Conservation (phyloP, 2,888 invertebrate species). For the Theretra japonica region DNA sequence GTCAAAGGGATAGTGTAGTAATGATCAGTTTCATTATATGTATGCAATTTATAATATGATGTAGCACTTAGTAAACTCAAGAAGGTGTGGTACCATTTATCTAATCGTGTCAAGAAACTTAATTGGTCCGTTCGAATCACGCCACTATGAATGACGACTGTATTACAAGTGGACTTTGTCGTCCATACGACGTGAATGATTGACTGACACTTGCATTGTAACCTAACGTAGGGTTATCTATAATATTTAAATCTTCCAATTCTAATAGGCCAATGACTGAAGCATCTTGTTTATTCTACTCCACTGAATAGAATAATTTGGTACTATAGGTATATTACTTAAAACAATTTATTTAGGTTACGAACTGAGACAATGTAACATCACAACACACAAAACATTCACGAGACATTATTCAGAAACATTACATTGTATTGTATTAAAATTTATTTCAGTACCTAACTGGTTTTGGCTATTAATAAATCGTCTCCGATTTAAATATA, state of each 20-base stretch:
- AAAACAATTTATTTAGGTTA: too few relatives aligned
- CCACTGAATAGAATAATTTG: neutral
- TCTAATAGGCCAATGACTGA: constrained; percentile 40
- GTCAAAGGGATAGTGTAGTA: neutral
- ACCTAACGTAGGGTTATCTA: constrained; percentile 29
- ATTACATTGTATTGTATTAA: too few relatives aligned
- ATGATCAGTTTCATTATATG: neutral
- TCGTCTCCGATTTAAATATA: neutral
- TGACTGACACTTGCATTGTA: constrained; percentile 36
- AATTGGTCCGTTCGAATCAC: constrained; percentile 77
- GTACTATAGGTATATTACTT: too few relatives aligned
- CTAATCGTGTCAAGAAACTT: constrained; percentile 66
- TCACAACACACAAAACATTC: too few relatives aligned
- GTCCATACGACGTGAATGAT: constrained; percentile 37
- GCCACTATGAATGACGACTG: constrained; percentile 73
- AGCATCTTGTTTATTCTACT: constrained; percentile 1
- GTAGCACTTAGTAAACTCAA: constrained; percentile 31
- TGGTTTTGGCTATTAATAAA: neutral
- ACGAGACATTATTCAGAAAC: too few relatives aligned
- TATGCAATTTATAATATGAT: neutral
- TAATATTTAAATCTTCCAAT: constrained; percentile 38
- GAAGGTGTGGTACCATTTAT: constrained; percentile 56
- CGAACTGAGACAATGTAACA: too few relatives aligned
- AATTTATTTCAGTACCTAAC: neutral
- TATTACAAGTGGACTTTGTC: constrained; percentile 65